A percentile compares a stretch with the other conserved stretches of the same genome.
phyloP scores from a whole-genome alignment of 2,888 invertebrate species.

The Drosophila borborema region DNA sequence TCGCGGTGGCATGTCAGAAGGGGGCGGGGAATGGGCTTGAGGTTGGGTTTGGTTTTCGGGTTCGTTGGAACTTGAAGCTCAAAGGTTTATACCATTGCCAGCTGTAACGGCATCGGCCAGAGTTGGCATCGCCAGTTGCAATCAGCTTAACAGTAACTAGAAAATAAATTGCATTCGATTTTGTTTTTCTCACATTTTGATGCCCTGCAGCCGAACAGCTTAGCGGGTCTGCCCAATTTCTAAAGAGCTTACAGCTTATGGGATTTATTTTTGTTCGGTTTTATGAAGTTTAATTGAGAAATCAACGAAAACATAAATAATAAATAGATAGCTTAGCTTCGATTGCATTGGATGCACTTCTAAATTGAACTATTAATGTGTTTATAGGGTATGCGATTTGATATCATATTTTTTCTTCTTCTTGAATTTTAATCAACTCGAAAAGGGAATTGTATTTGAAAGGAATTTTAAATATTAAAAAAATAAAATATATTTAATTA shows the following conservation, averaged over 20 bases:
- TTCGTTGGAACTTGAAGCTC: constrained; percentile 56
- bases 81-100: constrained; percentile 64
- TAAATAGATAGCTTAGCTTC: neutral
- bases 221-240: neutral
- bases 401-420: too few species aligned
- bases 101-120: constrained; percentile 1
- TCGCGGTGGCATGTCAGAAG: constrained; percentile 3
- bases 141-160: constrained; percentile 82
- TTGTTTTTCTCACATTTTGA: constrained; percentile 54
- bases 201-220: constrained; percentile 17
- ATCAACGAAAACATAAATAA: neutral
- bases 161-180: constrained; percentile 81
- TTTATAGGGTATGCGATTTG: too few species aligned
- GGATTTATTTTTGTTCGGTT: neutral
- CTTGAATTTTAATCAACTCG: too few species aligned
- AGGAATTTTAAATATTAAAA: too few species aligned
- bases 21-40: neutral
- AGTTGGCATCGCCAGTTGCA: constrained; percentile 60
- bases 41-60: neutral
- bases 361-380: neutral
- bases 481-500: too few species aligned
- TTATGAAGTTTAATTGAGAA: neutral
- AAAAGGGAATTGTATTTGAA: too few species aligned
- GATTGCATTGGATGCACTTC: neutral
- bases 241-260: neutral